These are phyloP conservation scores for Oophaga pumilio DNA, from an alignment of 2,113 vertebrate genomes.

Conservation along the genomic window DNA sequence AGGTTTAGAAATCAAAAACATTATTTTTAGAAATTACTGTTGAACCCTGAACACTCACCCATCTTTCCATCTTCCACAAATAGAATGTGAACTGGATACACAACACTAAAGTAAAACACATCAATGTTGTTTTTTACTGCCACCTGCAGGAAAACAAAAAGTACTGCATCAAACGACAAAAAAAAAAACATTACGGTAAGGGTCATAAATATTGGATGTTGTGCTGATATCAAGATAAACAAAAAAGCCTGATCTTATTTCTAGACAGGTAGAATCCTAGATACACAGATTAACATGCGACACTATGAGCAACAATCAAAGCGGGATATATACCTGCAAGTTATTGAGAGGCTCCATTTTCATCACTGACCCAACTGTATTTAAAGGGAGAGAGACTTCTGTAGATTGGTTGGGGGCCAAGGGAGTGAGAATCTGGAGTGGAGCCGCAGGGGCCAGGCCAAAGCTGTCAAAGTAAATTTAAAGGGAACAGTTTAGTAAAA, in stretches of 20 bases:
- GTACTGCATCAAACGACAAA: neutral
- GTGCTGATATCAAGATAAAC: neutral
- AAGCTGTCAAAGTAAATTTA: constrained; percentile 77
- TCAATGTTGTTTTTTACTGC: constrained; percentile 99
- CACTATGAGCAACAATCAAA: neutral
- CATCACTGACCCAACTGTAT: constrained; percentile 91
- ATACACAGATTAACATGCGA: neutral
- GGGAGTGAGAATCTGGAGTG: constrained; percentile 90
- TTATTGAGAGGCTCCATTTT: constrained; percentile 99
- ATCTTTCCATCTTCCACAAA: constrained; percentile 97
- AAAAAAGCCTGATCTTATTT: neutral
- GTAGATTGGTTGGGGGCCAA: constrained; percentile 92
- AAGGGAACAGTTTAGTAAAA: neutral
- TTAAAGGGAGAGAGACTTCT: constrained; percentile 88
- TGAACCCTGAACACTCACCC: constrained; percentile 78
- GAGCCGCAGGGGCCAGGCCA: constrained; percentile 90
- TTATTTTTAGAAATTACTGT: neutral
- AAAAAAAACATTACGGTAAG: neutral
- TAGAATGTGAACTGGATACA: constrained; percentile 93
- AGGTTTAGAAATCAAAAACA: neutral
- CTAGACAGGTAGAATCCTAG: neutral
- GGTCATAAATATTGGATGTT: neutral
- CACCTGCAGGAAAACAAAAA: constrained; percentile 74
- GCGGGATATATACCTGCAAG: constrained; percentile 79
- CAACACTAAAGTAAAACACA: constrained; percentile 98